phyloP scores from a whole-genome alignment of 2,888 invertebrate species.

The Drosophila anceps region DNA sequence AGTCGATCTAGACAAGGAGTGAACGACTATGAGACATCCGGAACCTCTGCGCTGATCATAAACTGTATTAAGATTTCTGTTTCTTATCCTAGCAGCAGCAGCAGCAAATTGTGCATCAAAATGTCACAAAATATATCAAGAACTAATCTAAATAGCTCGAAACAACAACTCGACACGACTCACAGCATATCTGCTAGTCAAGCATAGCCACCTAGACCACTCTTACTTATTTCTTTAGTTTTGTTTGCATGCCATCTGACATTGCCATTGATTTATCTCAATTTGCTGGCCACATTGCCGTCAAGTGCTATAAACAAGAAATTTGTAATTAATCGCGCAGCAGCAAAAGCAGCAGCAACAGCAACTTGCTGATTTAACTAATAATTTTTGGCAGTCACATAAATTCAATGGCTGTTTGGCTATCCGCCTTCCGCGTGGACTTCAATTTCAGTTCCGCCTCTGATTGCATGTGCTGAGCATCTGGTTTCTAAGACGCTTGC shows the following conservation, averaged over 20 bases:
- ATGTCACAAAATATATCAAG: not conserved
- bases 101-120: too few species aligned
- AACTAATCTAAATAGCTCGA: too few species aligned
- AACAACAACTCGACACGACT: too few species aligned
- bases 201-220: not conserved
- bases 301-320: constrained; percentile 62
- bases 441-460: constrained; percentile 9
- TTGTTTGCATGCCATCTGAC: constrained; percentile 45
- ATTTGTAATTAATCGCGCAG: constrained; percentile 60
- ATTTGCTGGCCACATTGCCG: constrained; percentile 38
- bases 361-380: constrained; percentile 24
- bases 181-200: not conserved
- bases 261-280: constrained; percentile 77
- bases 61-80: too few species aligned
- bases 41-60: too few species aligned
- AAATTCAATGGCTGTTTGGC: constrained; percentile 23
- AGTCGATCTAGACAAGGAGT: not conserved
- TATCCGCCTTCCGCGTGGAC: not conserved
- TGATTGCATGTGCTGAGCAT: constrained; percentile 58
- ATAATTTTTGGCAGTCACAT: constrained; percentile 41
- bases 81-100: too few species aligned
- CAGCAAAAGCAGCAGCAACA: not conserved
- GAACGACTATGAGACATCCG: too few species aligned
- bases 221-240: not conserved
- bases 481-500: constrained; percentile 42